Conservation (phyloP, 2,113 vertebrate genomes). For the Antidorcas marsupialis region DNA sequence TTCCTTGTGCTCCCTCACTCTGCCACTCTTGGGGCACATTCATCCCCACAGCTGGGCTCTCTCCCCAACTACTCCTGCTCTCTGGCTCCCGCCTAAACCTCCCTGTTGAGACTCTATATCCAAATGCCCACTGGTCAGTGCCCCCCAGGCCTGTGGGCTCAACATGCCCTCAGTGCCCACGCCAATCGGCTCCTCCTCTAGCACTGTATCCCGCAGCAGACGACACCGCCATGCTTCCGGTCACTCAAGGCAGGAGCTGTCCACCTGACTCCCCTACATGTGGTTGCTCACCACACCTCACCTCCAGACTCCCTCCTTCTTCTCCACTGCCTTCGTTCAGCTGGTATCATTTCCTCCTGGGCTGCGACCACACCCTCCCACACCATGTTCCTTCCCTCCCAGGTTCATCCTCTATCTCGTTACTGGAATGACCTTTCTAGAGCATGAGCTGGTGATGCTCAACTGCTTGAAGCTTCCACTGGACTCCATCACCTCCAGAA, state of each 20-base stretch:
- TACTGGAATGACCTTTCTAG: not conserved
- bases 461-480: not conserved
- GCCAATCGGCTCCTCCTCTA: not conserved
- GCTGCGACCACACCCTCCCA: not conserved
- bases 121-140: not conserved
- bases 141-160: not conserved
- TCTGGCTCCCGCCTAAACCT: not conserved
- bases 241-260: not conserved
- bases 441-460: not conserved
- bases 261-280: too few species aligned
- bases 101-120: not conserved
- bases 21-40: not conserved
- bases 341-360: fast-evolving
- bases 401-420: not conserved
- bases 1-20: not conserved
- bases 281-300: too few species aligned
- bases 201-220: not conserved
- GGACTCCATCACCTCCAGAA: not conserved
- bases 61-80: not conserved
- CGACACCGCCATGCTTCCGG: not conserved
- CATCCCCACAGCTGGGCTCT: not conserved
- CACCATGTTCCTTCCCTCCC: fast-evolving
- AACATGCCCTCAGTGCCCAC: not conserved
- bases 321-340: not conserved
- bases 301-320: not conserved